phyloP scores from a whole-genome alignment of 2,888 invertebrate species.

The Agapetus fuscipes region DNA sequence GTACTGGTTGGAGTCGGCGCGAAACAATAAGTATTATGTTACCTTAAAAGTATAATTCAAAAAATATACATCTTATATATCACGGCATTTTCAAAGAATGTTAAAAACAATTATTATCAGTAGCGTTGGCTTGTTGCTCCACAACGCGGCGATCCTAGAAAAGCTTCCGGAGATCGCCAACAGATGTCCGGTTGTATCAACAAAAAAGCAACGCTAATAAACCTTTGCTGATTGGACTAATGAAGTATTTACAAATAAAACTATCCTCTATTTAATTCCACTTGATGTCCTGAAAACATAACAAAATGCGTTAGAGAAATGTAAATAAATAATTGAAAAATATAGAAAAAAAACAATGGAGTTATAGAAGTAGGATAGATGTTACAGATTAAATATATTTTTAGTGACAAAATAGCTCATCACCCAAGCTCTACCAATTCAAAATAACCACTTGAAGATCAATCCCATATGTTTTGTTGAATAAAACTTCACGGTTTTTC shows the following conservation, averaged over 20 bases:
- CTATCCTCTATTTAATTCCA: constrained; percentile 17
- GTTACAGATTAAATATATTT: not conserved
- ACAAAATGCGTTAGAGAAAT: not conserved
- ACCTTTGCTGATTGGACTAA: no score
- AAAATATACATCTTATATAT: constrained; percentile 19
- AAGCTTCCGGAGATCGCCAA: no score
- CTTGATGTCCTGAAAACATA: constrained; percentile 21
- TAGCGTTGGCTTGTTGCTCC: not conserved
- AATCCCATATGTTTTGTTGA: not conserved
- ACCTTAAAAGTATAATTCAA: constrained; percentile 7
- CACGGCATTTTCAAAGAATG: constrained; percentile 12
- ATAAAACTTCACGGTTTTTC: not conserved
- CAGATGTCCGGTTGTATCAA: no score
- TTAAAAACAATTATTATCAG: not conserved
- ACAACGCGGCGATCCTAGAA: no score
- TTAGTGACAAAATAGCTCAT: no score
- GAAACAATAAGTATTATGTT: no score
- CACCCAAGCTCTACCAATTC: no score
- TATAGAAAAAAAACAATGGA: not conserved
- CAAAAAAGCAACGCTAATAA: no score
- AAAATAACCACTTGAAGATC: no score
- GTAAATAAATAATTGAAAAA: not conserved
- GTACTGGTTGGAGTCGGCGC: no score
- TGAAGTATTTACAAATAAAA: constrained; percentile 12
- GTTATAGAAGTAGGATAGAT: not conserved